phyloP scores from a whole-genome alignment of 2,797 vertebrate genomes.

The Gymnoscopelus microlampas region DNA sequence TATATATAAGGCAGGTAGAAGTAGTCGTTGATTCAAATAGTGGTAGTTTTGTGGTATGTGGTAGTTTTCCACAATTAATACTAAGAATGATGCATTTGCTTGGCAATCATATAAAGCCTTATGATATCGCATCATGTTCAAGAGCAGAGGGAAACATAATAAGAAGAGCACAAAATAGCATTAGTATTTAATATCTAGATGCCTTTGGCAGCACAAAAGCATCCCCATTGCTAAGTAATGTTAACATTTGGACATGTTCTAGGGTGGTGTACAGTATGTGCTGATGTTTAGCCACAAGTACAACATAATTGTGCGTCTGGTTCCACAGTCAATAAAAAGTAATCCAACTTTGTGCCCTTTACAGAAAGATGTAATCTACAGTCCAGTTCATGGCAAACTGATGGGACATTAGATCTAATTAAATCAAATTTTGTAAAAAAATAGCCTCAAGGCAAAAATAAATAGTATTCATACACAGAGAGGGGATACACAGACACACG shows the following conservation, averaged over 20 bases:
- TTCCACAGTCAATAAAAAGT: slow-evolving; percentile 60
- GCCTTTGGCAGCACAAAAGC: slow-evolving; percentile 45
- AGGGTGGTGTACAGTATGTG: slow-evolving; percentile 38
- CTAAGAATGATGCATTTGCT: too few species aligned
- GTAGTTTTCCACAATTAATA: too few species aligned
- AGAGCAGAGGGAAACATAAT: too few species aligned
- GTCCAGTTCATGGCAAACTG: slow-evolving; percentile 42
- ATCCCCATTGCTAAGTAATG: slow-evolving; percentile 54
- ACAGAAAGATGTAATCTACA: slow-evolving; percentile 40
- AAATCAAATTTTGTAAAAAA: background rate
- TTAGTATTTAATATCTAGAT: slow-evolving; percentile 43
- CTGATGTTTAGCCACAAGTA: slow-evolving; percentile 29
- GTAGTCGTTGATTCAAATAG: slow-evolving; percentile 4
- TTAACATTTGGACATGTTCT: slow-evolving; percentile 64
- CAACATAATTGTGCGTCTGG: slow-evolving; percentile 52
- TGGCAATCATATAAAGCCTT: too few species aligned
- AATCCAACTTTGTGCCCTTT: slow-evolving; percentile 45
- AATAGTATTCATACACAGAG: background rate
- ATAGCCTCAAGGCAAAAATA: background rate
- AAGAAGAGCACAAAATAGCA: too few species aligned
- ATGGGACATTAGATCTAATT: slow-evolving; percentile 49
- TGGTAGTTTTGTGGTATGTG: too few species aligned
- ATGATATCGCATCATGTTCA: too few species aligned
- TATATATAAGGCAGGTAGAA: slow-evolving; percentile 41
- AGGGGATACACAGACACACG: slow-evolving; percentile 19